These are phyloP conservation scores for Oscarella lobularis DNA, from an alignment of 37 sponge, comb jelly and placozoan species.

Conservation along the genomic window DNA sequence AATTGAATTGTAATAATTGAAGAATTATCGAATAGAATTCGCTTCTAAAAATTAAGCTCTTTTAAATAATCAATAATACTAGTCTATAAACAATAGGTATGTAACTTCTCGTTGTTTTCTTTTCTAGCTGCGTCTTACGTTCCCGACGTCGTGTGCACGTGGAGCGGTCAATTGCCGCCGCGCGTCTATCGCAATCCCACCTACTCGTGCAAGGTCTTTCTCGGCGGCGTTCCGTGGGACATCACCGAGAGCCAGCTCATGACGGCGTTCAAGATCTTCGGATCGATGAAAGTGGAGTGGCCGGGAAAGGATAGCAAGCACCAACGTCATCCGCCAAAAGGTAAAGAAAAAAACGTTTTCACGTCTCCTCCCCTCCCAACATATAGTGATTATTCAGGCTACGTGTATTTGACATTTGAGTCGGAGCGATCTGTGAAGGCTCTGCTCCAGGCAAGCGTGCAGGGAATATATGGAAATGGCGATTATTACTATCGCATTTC, in stretches of 20 bases:
- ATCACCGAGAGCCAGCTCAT: slow-evolving; percentile 81
- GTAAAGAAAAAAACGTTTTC: slow-evolving; percentile 11
- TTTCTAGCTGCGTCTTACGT: too few species aligned
- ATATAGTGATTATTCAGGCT: slow-evolving; percentile 60
- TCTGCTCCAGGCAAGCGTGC: slow-evolving; percentile 60
- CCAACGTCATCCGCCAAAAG: slow-evolving; percentile 90
- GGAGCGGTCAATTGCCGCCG: slow-evolving; percentile 92
- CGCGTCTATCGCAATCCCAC: slow-evolving; percentile 79
- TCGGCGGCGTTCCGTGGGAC: slow-evolving; percentile 99
- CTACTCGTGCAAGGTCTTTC: slow-evolving; percentile 85
- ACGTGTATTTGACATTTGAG: slow-evolving; percentile 93
- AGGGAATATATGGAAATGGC: slow-evolving; percentile 62
- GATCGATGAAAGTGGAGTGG: slow-evolving; percentile 85
- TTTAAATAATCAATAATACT: too few species aligned
- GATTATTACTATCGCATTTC: slow-evolving; percentile 84
- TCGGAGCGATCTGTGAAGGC: slow-evolving; percentile 62
- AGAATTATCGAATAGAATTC: too few species aligned
- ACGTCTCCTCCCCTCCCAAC: too few species aligned
- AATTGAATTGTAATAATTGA: too few species aligned
- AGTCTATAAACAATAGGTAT: too few species aligned
- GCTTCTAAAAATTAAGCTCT: too few species aligned
- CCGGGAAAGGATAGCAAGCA: slow-evolving; percentile 92
- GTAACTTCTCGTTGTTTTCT: too few species aligned
- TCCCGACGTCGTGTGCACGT: slow-evolving; percentile 71
- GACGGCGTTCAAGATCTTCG: slow-evolving; percentile 67